Conservation (phyloP, 2,113 vertebrate genomes). For the Corvus hawaiiensis region DNA sequence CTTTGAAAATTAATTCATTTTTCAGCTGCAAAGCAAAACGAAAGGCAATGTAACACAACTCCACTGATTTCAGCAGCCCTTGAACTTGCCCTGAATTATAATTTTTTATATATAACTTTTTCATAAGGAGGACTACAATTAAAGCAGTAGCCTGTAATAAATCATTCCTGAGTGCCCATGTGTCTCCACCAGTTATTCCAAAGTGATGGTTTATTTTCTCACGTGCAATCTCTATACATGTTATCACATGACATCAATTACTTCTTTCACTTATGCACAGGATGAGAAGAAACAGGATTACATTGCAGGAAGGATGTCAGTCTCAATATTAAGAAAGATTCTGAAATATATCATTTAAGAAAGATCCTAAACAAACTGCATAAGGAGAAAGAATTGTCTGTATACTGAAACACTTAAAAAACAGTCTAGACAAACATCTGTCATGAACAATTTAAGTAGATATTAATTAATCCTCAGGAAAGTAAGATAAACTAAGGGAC, state of each 20-base stretch:
- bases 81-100: not conserved
- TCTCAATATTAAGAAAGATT: not conserved
- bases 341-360: not conserved
- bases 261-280: not conserved
- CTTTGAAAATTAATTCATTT: not conserved
- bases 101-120: not conserved
- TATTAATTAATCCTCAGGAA: not conserved
- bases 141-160: not conserved
- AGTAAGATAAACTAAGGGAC: not conserved
- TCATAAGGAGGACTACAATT: not conserved
- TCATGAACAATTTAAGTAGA: not conserved
- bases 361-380: not conserved
- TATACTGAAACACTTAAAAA: not conserved
- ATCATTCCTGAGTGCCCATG: not conserved
- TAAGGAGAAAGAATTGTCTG: not conserved
- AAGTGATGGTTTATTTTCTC: not conserved
- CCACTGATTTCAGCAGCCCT: not conserved
- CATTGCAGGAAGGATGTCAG: not conserved
- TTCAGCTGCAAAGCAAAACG: not conserved
- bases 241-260: rapidly evolving
- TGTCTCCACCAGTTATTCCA: not conserved
- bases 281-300: not conserved
- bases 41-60: not conserved
- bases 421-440: not conserved
- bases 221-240: rapidly evolving